Conservation (phyloP, 92 coral and sea anemone genomes). For the Chrysogorgia sp. region DNA sequence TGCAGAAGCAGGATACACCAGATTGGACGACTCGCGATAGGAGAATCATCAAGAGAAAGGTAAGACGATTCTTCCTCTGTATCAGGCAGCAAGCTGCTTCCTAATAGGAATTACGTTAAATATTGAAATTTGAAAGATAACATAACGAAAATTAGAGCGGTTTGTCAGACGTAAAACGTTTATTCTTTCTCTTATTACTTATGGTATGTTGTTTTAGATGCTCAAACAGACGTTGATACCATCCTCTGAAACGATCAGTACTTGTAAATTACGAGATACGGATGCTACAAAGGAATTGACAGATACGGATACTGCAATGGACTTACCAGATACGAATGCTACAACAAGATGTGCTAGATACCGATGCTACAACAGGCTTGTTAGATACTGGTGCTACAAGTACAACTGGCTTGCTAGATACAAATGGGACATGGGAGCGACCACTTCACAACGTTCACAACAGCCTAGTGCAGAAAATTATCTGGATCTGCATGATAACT, state of each 20-base stretch:
- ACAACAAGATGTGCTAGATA: background rate
- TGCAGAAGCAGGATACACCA: background rate
- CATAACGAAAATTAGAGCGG: too few relatives aligned
- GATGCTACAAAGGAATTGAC: too few relatives aligned
- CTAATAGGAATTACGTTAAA: too few relatives aligned
- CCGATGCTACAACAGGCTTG: conserved; percentile 4
- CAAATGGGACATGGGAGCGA: conserved; percentile 1
- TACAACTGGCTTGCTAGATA: too few relatives aligned
- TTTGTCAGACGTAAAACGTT: too few relatives aligned
- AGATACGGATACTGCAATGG: background rate
- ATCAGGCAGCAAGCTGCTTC: too few relatives aligned
- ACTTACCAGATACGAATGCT: background rate
- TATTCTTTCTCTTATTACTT: too few relatives aligned
- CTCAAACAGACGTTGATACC: conserved; percentile 1
- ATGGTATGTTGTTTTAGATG: too few relatives aligned
- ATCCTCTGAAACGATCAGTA: background rate
- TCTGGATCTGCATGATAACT: too few relatives aligned
- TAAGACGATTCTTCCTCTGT: background rate
- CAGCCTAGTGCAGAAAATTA: too few relatives aligned
- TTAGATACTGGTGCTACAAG: background rate
- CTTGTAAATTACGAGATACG: background rate
- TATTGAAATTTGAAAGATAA: too few relatives aligned
- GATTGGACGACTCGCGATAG: conserved; percentile 29
- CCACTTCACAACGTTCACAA: background rate
- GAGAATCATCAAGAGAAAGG: conserved; percentile 32